Conservation (phyloP, 2,797 vertebrate species). For the Sparus aurata region DNA sequence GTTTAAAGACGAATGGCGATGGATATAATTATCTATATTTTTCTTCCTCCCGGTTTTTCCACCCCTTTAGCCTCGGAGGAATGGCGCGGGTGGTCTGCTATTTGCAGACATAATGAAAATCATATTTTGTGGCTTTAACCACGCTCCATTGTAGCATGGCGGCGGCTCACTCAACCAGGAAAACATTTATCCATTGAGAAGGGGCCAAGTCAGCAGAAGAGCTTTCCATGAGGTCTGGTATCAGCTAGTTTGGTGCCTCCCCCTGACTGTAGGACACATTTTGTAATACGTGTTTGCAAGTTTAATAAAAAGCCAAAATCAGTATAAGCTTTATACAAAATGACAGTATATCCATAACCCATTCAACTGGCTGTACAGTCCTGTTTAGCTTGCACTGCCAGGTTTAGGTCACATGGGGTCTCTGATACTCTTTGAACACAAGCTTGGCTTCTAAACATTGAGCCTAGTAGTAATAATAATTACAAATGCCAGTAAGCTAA, state of each 20-base stretch:
- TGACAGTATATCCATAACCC: background rate
- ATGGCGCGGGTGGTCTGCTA: constrained; percentile 78
- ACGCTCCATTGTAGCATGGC: constrained; percentile 65
- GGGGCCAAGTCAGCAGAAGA: constrained; percentile 76
- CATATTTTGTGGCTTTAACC: constrained; percentile 79
- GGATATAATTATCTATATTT: constrained; percentile 71
- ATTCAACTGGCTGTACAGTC: background rate
- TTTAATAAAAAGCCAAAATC: constrained; percentile 14
- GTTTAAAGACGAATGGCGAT: constrained; percentile 65
- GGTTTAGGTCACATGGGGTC: constrained; percentile 72
- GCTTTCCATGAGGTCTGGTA: constrained; percentile 66
- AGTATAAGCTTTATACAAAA: background rate
- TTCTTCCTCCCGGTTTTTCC: constrained; percentile 66
- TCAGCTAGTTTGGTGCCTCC: constrained; percentile 33
- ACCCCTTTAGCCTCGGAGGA: constrained; percentile 53
- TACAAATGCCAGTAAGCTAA: background rate
- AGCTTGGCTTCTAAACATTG: background rate
- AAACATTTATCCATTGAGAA: constrained; percentile 72
- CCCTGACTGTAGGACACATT: background rate
- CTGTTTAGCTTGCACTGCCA: constrained; percentile 61
- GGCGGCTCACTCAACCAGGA: constrained; percentile 58
- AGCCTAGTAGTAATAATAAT: background rate
- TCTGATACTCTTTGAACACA: constrained; percentile 66
- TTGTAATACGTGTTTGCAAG: background rate
- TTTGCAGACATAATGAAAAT: constrained; percentile 80